Evolutionary conservation across 1,140 invertebrate species (phyloP).

Genomic region (Atta cephalotes): DNA sequence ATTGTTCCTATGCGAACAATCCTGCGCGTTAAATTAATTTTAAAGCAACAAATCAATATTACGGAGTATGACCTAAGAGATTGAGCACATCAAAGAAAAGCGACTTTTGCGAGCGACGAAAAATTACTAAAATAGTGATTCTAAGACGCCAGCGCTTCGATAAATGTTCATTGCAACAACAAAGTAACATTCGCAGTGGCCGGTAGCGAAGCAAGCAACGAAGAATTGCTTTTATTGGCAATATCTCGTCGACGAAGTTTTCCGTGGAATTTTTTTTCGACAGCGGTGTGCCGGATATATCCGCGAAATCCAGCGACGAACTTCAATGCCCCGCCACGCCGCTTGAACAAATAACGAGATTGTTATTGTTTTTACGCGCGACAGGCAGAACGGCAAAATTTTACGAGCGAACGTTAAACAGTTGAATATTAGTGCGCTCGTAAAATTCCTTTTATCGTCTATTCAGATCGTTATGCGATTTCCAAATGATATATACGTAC

Average conservation of each 20-base stretch:
- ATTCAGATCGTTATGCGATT: slow-evolving; percentile 75
- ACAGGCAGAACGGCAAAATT: slow-evolving; percentile 74
- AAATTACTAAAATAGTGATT: slow-evolving; percentile 31
- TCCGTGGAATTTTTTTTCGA: slow-evolving; percentile 24
- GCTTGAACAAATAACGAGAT: slow-evolving; percentile 75
- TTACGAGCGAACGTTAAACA: slow-evolving; percentile 76
- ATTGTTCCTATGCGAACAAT: slow-evolving; percentile 15
- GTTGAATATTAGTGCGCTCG: slow-evolving; percentile 76
- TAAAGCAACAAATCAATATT: slow-evolving; percentile 1
- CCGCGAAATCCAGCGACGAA: slow-evolving; percentile 59
- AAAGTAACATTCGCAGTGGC: slow-evolving; percentile 29
- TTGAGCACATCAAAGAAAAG: not conserved
- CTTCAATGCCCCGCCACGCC: slow-evolving; percentile 24
- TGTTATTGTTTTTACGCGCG: slow-evolving; percentile 76
- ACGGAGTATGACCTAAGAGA: not conserved
- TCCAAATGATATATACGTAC: slow-evolving; percentile 61
- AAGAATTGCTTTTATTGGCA: slow-evolving; percentile 50
- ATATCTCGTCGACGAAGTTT: slow-evolving; percentile 59
- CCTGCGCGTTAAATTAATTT: not conserved
- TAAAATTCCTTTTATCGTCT: slow-evolving; percentile 77
- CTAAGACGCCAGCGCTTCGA: not conserved
- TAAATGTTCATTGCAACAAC: slow-evolving; percentile 26
- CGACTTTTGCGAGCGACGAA: slow-evolving; percentile 7
- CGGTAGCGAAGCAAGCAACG: not conserved
- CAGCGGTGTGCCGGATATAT: not conserved